Base-by-base conservation (phyloP, 2,113 vertebrate genomes). In the Galemys pyrenaicus region DNA sequence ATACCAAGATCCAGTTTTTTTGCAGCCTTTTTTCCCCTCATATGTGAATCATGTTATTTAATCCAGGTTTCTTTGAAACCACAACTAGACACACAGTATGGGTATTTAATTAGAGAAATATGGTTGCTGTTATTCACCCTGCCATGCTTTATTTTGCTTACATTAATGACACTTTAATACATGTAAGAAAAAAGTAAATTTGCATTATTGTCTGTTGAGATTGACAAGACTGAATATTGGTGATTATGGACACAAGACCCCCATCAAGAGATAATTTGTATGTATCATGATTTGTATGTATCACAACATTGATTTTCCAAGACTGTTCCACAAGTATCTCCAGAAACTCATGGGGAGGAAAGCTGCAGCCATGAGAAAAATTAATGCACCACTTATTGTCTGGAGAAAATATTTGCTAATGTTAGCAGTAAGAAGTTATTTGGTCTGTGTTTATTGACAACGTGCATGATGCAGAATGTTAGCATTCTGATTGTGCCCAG, bases 11-110 rank as follows among this genome's bases (percentile, higher is more conserved):
- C 68, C 95, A 96, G 90, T 94, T 98, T 97, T 94, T 91, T 51
- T 97, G 87, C 89, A 98, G 84, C 89, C 95, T 97, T 96, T 97
- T 98, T 5, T 5, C 5, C 49, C 16, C 49, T 51, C 91, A 93
- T 94, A 96, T 97, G 94, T 97, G 97, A 98, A 97, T 97, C 94
- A 41, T 82, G 68, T 98, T 98, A 98, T 95, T 98, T 97, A 96
- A 87, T 97, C 92, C 96, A 96, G 95, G 97, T 98, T 97, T 97
- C 89, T 97, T 97, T 97, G 96, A 97, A 98, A 97, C 91, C 84
- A 39, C 79, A 97, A 94, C 87, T 92, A 97, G 93, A 93, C 90
- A 6, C 89, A 65, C 87, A 97, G 32, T 96, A 77, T 97, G 77
- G 80, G 71, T 96, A 92, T 97, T 90, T 94, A 80, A 86, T 94